Conservation (phyloP, 2,888 invertebrate genomes). For the Hyles lineata region DNA sequence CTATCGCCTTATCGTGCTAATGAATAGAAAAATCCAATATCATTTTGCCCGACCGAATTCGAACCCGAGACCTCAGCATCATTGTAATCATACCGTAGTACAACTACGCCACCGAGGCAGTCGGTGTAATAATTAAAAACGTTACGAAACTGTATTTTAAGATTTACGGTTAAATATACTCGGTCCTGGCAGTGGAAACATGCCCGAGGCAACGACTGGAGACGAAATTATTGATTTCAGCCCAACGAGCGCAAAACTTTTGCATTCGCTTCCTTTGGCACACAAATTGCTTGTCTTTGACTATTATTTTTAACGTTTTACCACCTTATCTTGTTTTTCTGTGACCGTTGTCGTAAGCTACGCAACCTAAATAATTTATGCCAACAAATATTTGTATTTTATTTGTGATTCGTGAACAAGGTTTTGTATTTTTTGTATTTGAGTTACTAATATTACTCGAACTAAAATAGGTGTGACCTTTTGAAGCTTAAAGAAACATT, state of each 20-base stretch:
- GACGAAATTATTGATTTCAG: constrained; percentile 79
- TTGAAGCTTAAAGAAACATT: not conserved
- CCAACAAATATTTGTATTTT: not conserved
- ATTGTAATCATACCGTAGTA: no score
- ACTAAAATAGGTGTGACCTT: not conserved
- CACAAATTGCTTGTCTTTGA: constrained; percentile 64
- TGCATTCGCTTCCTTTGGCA: constrained; percentile 67
- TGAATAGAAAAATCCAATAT: no score
- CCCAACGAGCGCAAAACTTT: constrained; percentile 70
- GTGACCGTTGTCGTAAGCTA: constrained; percentile 1
- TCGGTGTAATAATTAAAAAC: not conserved
- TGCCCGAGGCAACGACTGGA: constrained; percentile 43
- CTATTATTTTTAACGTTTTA: constrained; percentile 47
- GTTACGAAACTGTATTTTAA: not conserved
- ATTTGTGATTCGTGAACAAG: not conserved
- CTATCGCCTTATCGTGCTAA: no score
- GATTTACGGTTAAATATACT: constrained; percentile 2
- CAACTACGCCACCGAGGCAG: no score
- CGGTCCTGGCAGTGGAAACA: constrained; percentile 12
- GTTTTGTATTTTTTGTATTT: constrained; percentile 1
- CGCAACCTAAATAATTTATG: constrained; percentile 6
- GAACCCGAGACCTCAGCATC: no score
- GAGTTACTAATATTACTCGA: not conserved
- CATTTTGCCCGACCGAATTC: no score
- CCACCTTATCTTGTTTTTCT: constrained; percentile 31